Percentiles rank a stretch among this genome's conserved stretches.
These are phyloP conservation scores for Mormyrus lacerda DNA, from an alignment of 2,113 vertebrate species.

Conservation along the genomic window DNA sequence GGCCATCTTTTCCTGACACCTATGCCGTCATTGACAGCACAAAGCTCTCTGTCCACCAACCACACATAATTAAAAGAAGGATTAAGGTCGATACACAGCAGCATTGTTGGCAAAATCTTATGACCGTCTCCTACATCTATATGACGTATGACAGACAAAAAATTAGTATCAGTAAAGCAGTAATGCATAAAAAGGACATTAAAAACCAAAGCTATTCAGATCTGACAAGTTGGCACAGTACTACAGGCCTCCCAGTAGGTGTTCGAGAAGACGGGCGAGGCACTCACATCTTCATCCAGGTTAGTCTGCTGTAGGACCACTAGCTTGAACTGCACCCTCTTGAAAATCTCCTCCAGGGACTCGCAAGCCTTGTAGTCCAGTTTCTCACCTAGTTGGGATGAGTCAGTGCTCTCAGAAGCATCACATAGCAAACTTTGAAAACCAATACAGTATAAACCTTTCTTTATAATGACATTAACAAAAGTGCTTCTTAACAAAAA, in stretches of 20 bases:
- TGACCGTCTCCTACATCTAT: neutral
- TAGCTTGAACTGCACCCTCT: constrained; percentile 85
- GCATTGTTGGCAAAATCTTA: neutral
- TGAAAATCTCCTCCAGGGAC: constrained; percentile 87
- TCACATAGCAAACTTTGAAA: neutral
- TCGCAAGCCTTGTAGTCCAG: constrained; percentile 86
- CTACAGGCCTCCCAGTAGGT: neutral
- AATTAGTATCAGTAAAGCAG: neutral
- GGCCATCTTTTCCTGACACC: neutral
- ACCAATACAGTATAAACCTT: neutral
- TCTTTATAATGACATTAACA: neutral
- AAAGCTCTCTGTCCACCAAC: neutral
- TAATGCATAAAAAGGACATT: neutral
- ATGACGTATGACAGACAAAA: neutral
- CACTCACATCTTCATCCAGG: constrained; percentile 87
- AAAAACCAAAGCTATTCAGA: neutral
- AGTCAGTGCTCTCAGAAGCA: neutral
- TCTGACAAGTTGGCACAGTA: neutral
- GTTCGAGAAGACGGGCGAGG: neutral
- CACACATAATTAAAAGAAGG: neutral
- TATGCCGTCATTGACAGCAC: neutral
- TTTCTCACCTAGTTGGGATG: constrained; percentile 70
- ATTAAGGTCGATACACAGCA: neutral
- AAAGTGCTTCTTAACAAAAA: neutral
- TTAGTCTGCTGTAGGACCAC: constrained; percentile 87